Evolutionary conservation across 2,888 invertebrate genomes (phyloP), one percentile per base, ranked within the genome.

Genomic region (Lumbricus terrestris): DNA sequence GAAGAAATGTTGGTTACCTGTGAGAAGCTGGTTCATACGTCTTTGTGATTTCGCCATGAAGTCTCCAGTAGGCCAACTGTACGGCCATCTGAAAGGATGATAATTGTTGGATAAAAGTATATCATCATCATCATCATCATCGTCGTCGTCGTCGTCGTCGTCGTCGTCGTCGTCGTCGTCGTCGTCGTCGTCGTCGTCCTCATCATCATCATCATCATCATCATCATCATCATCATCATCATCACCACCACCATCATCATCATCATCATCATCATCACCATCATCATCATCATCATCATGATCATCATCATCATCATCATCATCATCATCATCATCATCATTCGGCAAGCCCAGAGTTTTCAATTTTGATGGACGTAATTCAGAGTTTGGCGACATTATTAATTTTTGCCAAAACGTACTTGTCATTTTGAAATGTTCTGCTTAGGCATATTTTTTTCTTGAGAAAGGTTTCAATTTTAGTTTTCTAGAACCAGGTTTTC

Each of bases 81-180:
- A 96, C 94, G 2, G 96, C 95, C 93, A 96, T 95, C 95, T 96
- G 96, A 16, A n/a, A n/a, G n/a, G 11, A 96, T 94, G 92, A 95
- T 96, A 0, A 69, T 69, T 69, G n/a, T 69, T 29, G 1, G 5
- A n/a, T n/a, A n/a, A n/a, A 69, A n/a, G 8, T 4, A 8, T n/a
- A 69, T n/a, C 0, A 15, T 88, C 90, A 42, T 6, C 16, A 82
- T 88, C 90, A 34, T 88, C 90, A 82, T 90, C 88, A 88, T 35
- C 90, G 33, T 85, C 83, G 42, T 82, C 90, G 15, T 82, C 82
- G 11, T 82, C 34, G 13, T 82, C 82, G 11, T 82, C 82, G 2
- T 82, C 11, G 2, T 54, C 37, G 2, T 69, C 42, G 29, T 29
- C 5, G 0, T 11, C 54, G 11, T 23, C 4, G 0, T 16, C 29